Conservation (phyloP, 2,113 vertebrate species). For the Peromyscus polionotus region DNA sequence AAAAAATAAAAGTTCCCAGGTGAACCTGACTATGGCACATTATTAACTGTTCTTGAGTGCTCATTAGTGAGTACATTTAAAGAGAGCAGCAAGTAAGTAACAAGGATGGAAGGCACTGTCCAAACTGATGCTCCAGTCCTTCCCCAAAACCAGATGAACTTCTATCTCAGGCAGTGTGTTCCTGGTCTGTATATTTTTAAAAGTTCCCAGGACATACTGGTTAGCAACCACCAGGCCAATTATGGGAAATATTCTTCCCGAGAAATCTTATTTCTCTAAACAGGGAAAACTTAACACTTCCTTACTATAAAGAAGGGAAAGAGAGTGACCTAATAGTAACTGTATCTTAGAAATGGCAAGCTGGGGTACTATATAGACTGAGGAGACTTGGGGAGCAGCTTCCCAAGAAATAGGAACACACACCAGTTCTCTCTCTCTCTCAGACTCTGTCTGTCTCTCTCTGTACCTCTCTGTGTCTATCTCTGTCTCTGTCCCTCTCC, state of each 20-base stretch:
- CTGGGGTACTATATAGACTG: background rate
- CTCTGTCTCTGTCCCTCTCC: too few relatives aligned
- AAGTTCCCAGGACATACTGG: conserved; percentile 16
- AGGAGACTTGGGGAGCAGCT: background rate
- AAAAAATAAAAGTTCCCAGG: too few relatives aligned
- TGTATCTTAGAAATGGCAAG: background rate
- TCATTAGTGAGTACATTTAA: background rate
- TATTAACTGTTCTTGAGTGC: conserved; percentile 5
- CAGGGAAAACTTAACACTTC: background rate
- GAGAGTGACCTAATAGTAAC: background rate
- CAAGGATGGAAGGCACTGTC: background rate
- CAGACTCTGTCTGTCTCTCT: too few relatives aligned
- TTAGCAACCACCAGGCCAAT: background rate
- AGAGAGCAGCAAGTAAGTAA: background rate
- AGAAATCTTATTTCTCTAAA: conserved; percentile 45
- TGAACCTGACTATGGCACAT: background rate
- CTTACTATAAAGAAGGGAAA: background rate
- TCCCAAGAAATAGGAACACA: background rate
- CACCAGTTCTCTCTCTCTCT: background rate
- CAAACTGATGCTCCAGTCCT: background rate
- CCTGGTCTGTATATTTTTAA: background rate
- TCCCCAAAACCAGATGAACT: background rate
- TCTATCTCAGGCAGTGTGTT: background rate
- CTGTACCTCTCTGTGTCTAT: too few relatives aligned
- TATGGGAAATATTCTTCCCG: background rate